phyloP scores from a whole-genome alignment of 1,140 invertebrate genomes.

The Spodoptera litura region DNA sequence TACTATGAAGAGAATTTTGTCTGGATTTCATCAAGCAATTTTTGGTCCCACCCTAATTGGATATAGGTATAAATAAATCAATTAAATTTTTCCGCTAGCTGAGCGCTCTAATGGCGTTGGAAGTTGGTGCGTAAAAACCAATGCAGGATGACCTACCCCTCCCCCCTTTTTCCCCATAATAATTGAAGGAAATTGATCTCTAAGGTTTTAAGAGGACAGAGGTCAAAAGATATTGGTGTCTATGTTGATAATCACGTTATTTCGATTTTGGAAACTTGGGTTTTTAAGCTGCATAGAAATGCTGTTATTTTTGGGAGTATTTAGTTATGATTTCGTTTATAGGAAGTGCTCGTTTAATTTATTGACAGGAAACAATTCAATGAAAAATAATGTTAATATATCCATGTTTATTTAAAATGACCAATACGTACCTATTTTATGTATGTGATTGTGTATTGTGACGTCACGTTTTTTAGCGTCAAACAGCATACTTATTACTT shows the following conservation, averaged over 20 bases:
- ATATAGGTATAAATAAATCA: slow-evolving; percentile 78
- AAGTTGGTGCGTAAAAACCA: slow-evolving; percentile 50
- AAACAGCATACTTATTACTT: too few species aligned
- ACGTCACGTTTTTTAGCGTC: too few species aligned
- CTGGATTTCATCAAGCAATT: slow-evolving; percentile 49
- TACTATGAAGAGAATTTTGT: slow-evolving; percentile 31
- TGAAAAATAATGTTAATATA: too few species aligned
- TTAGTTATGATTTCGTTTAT: too few species aligned
- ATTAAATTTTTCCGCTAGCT: slow-evolving; percentile 74
- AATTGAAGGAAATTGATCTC: slow-evolving; percentile 3
- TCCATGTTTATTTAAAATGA: too few species aligned
- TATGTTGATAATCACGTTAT: slow-evolving; percentile 16
- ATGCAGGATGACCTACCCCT: slow-evolving; percentile 43
- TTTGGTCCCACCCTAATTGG: slow-evolving; percentile 65
- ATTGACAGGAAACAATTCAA: too few species aligned
- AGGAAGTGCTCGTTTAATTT: too few species aligned
- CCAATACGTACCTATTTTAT: too few species aligned
- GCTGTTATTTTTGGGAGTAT: too few species aligned
- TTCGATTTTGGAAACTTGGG: background rate
- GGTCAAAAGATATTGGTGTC: background rate
- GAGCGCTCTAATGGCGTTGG: slow-evolving; percentile 67
- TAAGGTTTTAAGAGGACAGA: slow-evolving; percentile 11
- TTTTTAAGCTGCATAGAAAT: background rate
- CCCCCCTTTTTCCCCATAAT: slow-evolving; percentile 14
- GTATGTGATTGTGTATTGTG: too few species aligned